Base-by-base conservation (phyloP, 2,888 invertebrate genomes). In the Ormyrus labotus region DNA sequence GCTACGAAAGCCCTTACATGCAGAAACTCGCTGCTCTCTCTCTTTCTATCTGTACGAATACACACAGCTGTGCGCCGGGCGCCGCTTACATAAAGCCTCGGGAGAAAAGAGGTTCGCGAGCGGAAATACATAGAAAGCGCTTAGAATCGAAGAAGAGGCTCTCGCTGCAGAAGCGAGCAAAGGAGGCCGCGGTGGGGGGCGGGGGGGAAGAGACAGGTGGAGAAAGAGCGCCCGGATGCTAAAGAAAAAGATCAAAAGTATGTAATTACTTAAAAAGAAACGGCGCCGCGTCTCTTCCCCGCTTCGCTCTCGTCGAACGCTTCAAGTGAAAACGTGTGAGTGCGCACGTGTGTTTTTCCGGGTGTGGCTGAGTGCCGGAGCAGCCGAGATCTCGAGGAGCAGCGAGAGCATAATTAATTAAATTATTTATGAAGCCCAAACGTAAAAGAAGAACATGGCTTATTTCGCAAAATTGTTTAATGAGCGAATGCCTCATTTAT, bases 261-360 rank as follows among this genome's bases (percentile, higher is more conserved):
- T 70, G 58, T 82, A 82, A 82, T 81, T 81, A 82, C 75, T 82
- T 58, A 69, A 72, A 82, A 80, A 81, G 71, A 74, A 74, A 69
- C 48, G 63, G 67, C n/a, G 48, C 60, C n/a, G 8, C 34, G 9
- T 19, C 50, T 13, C 9, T 48, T 57, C 6, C 61, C 13, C 55
- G 58, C n/a, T 67, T 55, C n/a, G 7, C 60, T 50, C 50, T 63
- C 34, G 69, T 10, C 55, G 53, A 60, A 58, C 51, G 67, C 45
- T 60, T 50, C 45, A 48, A 64, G 19, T 71, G 34, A 34, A 34
- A 34, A 9, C 61, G 34, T 51, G 19, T 34, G n/a, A 6, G 34
- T 51, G 51, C 11, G 50, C 6, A 13, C 6, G 45, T 50, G 60
- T 45, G 4, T 34, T 51, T 72, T 5, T 53, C 47, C 34, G 34